Base-by-base conservation (phyloP, 2,797 vertebrate species). In the Limnodromus scolopaceus region DNA sequence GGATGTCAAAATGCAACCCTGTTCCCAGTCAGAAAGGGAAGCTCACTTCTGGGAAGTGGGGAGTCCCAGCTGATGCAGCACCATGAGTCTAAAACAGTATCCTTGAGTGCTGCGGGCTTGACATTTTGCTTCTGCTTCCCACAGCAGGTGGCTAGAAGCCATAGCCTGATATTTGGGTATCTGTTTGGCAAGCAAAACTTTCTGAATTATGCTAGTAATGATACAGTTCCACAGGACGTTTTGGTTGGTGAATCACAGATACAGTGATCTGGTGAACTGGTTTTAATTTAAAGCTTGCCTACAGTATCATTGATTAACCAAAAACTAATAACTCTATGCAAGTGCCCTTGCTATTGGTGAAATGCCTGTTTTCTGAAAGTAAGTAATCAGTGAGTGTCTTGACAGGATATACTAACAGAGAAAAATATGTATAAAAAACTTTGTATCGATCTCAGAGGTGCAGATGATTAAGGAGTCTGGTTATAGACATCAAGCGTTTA, bases 331-430 rank as follows among this genome's bases (percentile, higher is more conserved):
- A 38, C 48, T 63, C 39, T 41, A 28, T 48, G 39, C 11, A 69
- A 66, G 27, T 74, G 43, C 63, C 24, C 53, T 92, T 91, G 28
- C 11, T 64, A 30, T 36, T 79, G 39, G 18, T 78, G 54, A 69
- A 95, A 92, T 25, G 13, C 4, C 51, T 68, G 6, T 75, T 92
- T 90, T 82, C 38, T 61, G 20, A 63, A 87, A 81, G 41, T 23
- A 32, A 57, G 28, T 63, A 28, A 84, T 76, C 72, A 83, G 18
- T 27, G 7, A 87, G 16, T 55, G 22, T 55, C 51, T 72, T 87
- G 41, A 53, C 13, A 70, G 22, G 19, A 36, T 48, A 34, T 22
- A 28, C 4, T 46, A 75, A 38, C 9, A 79, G 16, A 58, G 22
- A 54, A 86, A 78, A 88, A 72, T 12, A 58, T 23, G 1, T 34